Evolutionary conservation across 2,797 vertebrate genomes (phyloP).

Genomic region (Acestrorhynchus altus): DNA sequence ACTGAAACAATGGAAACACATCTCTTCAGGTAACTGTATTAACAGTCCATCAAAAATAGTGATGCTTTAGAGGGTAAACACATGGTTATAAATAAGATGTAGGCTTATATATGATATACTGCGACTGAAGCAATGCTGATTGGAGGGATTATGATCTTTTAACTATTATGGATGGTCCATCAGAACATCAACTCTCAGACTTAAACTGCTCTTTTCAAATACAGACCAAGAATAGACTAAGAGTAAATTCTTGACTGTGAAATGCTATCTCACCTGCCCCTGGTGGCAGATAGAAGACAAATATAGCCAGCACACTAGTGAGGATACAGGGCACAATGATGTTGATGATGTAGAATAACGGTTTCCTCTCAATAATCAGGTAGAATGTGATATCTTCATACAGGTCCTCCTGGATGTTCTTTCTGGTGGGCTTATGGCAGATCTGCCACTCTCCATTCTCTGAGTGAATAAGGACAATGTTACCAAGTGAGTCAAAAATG

Average conservation of each 20-base stretch:
- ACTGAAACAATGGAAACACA: too few relatives aligned
- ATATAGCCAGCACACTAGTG: slow-evolving; percentile 89
- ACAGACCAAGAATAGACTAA: not conserved
- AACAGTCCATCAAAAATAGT: too few relatives aligned
- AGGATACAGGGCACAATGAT: slow-evolving; percentile 92
- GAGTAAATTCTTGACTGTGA: not conserved
- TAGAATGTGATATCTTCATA: slow-evolving; percentile 89
- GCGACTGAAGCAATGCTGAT: too few relatives aligned
- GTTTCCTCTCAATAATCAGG: slow-evolving; percentile 89
- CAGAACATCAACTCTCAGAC: not conserved
- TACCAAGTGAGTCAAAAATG: not conserved
- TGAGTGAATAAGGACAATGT: slow-evolving; percentile 57
- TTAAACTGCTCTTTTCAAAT: not conserved
- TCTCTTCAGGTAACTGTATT: too few relatives aligned
- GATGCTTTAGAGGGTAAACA: not conserved
- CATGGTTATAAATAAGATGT: not conserved
- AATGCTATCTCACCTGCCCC: slow-evolving; percentile 82
- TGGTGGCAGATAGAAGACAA: slow-evolving; percentile 91
- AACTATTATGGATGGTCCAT: not conserved
- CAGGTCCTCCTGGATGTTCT: slow-evolving; percentile 78
- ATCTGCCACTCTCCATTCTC: slow-evolving; percentile 93
- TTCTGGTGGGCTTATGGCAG: slow-evolving; percentile 83
- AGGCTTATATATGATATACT: not conserved
- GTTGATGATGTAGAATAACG: slow-evolving; percentile 91
- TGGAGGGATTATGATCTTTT: not conserved